These are phyloP conservation scores for Arctia plantaginis DNA, from an alignment of 2,888 invertebrate species.

Conservation along the genomic window DNA sequence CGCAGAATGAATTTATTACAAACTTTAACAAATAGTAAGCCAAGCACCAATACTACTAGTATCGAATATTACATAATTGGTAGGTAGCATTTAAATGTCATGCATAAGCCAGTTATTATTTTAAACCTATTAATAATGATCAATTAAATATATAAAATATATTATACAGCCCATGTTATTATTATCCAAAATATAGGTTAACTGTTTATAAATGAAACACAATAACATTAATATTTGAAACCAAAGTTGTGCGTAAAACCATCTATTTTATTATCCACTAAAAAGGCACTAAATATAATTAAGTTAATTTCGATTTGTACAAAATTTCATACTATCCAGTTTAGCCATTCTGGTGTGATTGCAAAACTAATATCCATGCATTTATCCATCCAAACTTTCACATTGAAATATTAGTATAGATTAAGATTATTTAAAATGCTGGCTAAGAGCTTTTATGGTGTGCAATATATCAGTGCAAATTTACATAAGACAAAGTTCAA, in stretches of 20 bases:
- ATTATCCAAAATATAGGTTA: slow-evolving; percentile 66
- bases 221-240: slow-evolving; percentile 65
- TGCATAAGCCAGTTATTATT: slow-evolving; percentile 53
- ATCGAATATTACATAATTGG: slow-evolving; percentile 32
- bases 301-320: too few relatives aligned
- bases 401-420: too few relatives aligned
- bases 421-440: too few relatives aligned
- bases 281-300: background rate
- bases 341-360: background rate
- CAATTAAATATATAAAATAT: slow-evolving; percentile 70
- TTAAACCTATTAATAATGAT: slow-evolving; percentile 63
- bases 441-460: too few relatives aligned
- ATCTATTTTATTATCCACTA: background rate
- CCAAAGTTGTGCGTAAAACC: background rate
- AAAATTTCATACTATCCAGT: background rate
- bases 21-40: slow-evolving; percentile 11
- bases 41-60: slow-evolving; percentile 23
- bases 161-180: slow-evolving; percentile 69
- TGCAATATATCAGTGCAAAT: too few relatives aligned
- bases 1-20: background rate
- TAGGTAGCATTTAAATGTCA: slow-evolving; percentile 48
- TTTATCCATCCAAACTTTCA: too few relatives aligned
- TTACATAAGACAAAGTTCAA: too few relatives aligned
- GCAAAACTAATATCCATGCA: too few relatives aligned
- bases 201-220: slow-evolving; percentile 68